Percentiles rank a stretch among this genome's conserved stretches.
These are phyloP conservation scores for Haliclystus octoradiatus DNA, from an alignment of 30 jellyfish, hydroid and myxozoan species.

Conservation along the genomic window DNA sequence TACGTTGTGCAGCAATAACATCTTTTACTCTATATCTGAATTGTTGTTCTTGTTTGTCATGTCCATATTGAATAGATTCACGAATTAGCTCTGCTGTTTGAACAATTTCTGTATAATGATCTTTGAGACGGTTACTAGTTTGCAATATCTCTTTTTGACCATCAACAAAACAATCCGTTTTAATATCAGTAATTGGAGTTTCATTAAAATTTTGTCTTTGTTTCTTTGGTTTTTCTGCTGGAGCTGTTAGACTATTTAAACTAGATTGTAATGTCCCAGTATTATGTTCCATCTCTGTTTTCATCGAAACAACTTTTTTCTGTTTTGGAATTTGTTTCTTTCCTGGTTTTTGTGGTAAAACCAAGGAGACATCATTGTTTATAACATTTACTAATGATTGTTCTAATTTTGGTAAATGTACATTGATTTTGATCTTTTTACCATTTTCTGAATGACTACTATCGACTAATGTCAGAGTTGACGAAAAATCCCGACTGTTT, in stretches of 20 bases:
- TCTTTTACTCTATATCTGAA: conserved; percentile 5
- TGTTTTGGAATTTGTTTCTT: neutral
- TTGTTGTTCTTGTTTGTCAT: conserved; percentile 4
- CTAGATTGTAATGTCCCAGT: too few relatives aligned
- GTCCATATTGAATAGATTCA: conserved; percentile 22
- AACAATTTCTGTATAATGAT: conserved; percentile 18
- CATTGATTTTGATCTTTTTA: neutral
- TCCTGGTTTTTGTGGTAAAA: too few relatives aligned
- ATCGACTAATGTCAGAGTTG: neutral
- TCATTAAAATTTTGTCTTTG: neutral
- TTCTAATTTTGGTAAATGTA: neutral
- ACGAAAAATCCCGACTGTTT: neutral
- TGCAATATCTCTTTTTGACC: neutral
- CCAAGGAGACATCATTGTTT: neutral
- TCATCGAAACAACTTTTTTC: neutral
- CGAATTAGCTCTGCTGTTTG: conserved; percentile 65
- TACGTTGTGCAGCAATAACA: neutral
- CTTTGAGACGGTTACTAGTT: conserved; percentile 39
- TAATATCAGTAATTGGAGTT: neutral
- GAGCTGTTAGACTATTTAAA: neutral
- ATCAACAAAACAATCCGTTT: neutral
- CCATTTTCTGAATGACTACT: neutral
- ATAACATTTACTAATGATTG: neutral
- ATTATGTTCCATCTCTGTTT: too few relatives aligned
- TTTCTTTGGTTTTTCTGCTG: neutral